Base-by-base conservation (phyloP, 2,113 vertebrate species). In the human (Homo sapiens) region DNA sequence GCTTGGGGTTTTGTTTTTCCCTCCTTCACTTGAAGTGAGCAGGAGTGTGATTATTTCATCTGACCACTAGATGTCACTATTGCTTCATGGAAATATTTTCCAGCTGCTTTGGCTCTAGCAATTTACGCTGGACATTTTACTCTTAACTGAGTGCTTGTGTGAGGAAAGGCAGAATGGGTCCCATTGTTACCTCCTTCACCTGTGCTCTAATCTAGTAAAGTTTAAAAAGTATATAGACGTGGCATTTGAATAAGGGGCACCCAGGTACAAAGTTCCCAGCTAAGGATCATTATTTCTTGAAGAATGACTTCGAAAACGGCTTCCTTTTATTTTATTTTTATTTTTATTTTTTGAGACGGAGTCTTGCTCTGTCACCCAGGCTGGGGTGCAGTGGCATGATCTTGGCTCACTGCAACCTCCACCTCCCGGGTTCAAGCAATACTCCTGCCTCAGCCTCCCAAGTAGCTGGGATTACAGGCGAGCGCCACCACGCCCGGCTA, bases 41-140 rank as follows among this genome's bases (percentile, higher is more conserved):
- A 9, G 2, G 0, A 0, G 0, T 80, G 89, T 14, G 75, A 57
- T 81, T 30, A 92, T 91, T 8, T 0, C 1, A 0, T 0, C 0
- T 0, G 0, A 92, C 97, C 99, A 94, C 98, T 98, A 98, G 99
- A 81, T 98, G 99, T 27, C 98, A 86, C 96, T 98, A 90, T 96
- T 97, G 98, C 89, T 94, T 98, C 96, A 84, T 0, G 17, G 27
- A 97, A 89, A 82, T 10, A 9, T 78, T 25, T 0, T 64, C 16
- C 55, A 38, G 18, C 25, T 0, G 1, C 17, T 40, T 9, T 0
- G 0, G 8, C 8, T 57, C 30, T 50, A 45, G 16, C 1, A 5
- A 6, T 7, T 3, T 0, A 14, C 6, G 8, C 11, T 10, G 20
- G 78, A 35, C 14, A 48, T 76, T 93, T 38, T 17, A 32, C 6